Conservation (phyloP, 2,797 vertebrate species). For the Pseudotriccus pelzelni region DNA sequence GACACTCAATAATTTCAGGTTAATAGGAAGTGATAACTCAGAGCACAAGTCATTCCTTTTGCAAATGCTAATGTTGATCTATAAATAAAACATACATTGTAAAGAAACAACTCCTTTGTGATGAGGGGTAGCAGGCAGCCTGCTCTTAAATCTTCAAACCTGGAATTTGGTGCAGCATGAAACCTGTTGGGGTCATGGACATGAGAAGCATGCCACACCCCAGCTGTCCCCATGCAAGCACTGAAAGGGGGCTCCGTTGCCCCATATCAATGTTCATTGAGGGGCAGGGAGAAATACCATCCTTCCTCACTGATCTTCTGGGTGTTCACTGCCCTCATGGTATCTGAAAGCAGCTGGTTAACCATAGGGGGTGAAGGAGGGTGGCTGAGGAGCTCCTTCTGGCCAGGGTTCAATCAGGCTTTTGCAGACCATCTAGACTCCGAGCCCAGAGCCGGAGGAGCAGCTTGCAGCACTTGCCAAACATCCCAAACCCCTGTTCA, state of each 20-base stretch:
- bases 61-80: constrained; percentile 56
- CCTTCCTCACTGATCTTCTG: neutral
- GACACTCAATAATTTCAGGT: constrained; percentile 51
- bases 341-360: neutral
- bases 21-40: constrained; percentile 63
- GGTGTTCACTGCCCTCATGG: fast-evolving
- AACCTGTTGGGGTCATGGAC: neutral
- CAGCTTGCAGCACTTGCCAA: neutral
- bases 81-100: constrained; percentile 51
- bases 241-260: neutral
- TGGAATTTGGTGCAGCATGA: neutral
- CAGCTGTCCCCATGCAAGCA: fast-evolving
- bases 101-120: neutral
- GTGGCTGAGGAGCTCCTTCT: neutral
- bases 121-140: neutral
- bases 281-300: neutral
- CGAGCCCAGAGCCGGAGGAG: neutral
- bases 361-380: fast-evolving
- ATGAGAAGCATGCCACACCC: fast-evolving
- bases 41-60: constrained; percentile 37
- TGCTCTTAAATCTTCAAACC: neutral
- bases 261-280: fast-evolving
- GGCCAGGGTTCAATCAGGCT: neutral
- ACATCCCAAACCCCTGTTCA: fast-evolving
- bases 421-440: neutral